Evolutionary conservation across 2,888 invertebrate genomes (phyloP).

Genomic region (Phyto melanocephala): DNA sequence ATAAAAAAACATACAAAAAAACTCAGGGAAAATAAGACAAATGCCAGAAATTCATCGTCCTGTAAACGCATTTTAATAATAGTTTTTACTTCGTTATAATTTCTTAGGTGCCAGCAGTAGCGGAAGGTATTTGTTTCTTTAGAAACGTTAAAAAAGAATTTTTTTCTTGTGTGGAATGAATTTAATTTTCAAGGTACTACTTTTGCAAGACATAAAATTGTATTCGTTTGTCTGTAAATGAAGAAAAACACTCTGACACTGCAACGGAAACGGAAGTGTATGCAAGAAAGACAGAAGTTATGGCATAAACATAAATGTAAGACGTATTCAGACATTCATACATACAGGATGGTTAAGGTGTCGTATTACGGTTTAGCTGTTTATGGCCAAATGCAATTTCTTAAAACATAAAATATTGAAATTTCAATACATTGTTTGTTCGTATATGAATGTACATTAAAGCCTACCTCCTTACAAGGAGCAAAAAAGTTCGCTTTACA

Average conservation of each 20-base stretch:
- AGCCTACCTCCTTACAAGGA: too few relatives aligned
- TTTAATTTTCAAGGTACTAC: neutral
- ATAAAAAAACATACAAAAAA: too few relatives aligned
- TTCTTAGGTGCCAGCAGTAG: neutral
- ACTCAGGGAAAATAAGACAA: conserved; percentile 27
- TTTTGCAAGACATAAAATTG: neutral
- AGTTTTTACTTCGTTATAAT: neutral
- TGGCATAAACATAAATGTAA: conserved; percentile 43
- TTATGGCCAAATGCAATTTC: conserved; percentile 44
- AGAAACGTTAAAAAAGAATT: neutral
- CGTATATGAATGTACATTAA: too few relatives aligned
- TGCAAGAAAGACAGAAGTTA: conserved; percentile 45
- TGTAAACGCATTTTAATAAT: conserved; percentile 57
- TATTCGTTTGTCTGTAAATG: conserved; percentile 20
- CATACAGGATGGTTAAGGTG: conserved; percentile 37
- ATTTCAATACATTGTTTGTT: too few relatives aligned
- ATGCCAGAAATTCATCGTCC: conserved; percentile 52
- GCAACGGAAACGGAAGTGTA: conserved; percentile 61
- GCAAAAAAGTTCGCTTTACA: too few relatives aligned
- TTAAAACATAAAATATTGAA: conserved; percentile 41
- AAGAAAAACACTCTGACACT: conserved; percentile 45
- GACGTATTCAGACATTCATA: neutral
- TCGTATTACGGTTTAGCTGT: conserved; percentile 45
- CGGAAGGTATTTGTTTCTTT: conserved; percentile 1
- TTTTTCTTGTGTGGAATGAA: neutral